phyloP scores from a whole-genome alignment of 2,888 invertebrate genomes.

The Syritta pipiens region DNA sequence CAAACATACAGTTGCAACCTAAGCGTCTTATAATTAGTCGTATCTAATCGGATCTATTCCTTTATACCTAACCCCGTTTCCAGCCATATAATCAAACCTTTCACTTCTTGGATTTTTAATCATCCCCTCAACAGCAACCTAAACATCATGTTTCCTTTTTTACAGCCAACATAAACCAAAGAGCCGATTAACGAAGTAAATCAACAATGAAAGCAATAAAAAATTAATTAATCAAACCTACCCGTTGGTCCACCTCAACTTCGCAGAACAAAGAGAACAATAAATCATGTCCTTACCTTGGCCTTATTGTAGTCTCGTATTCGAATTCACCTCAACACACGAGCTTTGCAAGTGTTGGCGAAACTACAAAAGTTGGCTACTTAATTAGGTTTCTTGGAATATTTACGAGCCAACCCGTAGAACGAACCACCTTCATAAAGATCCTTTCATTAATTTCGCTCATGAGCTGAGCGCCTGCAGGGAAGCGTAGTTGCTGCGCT shows the following conservation, averaged over 20 bases:
- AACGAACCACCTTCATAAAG: slow-evolving; percentile 25
- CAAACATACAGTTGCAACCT: too few species aligned
- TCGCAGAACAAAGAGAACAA: slow-evolving; percentile 23
- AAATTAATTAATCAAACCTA: slow-evolving; percentile 39
- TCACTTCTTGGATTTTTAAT: too few species aligned
- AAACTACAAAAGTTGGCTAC: slow-evolving; percentile 42
- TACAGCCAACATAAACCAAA: slow-evolving; percentile 16
- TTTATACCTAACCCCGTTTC: too few species aligned
- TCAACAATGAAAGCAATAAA: slow-evolving; percentile 42
- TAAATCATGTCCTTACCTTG: slow-evolving; percentile 21
- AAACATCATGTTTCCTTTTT: slow-evolving; percentile 16
- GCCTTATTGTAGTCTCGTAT: background rate
- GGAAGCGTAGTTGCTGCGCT: background rate
- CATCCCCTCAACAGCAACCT: too few species aligned
- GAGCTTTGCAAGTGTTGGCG: slow-evolving; percentile 11
- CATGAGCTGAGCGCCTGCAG: slow-evolving; percentile 22
- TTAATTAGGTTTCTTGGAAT: slow-evolving; percentile 46
- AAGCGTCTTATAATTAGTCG: too few species aligned
- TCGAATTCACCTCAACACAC: background rate
- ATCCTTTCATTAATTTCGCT: slow-evolving; percentile 39
- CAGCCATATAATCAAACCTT: too few species aligned
- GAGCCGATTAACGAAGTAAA: slow-evolving; percentile 37
- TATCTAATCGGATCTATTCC: too few species aligned
- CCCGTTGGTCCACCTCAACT: background rate
- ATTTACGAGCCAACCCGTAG: slow-evolving; percentile 39